These are phyloP conservation scores for Portunus trituberculatus DNA, from an alignment of 1,140 invertebrate species.

Conservation along the genomic window DNA sequence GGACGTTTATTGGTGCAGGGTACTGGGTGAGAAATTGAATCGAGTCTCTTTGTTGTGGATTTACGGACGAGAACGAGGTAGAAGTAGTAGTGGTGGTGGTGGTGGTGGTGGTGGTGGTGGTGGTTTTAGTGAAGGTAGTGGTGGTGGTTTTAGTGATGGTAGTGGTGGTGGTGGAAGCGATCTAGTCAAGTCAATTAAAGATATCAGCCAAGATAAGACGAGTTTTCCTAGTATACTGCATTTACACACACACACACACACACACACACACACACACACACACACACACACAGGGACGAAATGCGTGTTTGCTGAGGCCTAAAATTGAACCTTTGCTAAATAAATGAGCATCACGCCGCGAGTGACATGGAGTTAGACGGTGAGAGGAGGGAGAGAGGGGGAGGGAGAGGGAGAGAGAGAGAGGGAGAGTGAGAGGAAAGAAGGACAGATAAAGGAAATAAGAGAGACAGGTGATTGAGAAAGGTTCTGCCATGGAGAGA, in stretches of 20 bases:
- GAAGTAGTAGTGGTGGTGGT: too few relatives aligned
- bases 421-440: not conserved
- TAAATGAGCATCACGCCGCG: slow-evolving; percentile 31
- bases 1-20: too few relatives aligned
- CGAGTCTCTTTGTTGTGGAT: too few relatives aligned
- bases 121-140: too few relatives aligned
- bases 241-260: slow-evolving; percentile 38
- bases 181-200: too few relatives aligned
- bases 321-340: slow-evolving; percentile 64
- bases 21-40: too few relatives aligned
- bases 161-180: too few relatives aligned
- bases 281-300: slow-evolving; percentile 31
- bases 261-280: slow-evolving; percentile 57
- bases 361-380: slow-evolving; percentile 16
- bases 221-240: not conserved
- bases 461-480: not conserved
- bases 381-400: not conserved
- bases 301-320: slow-evolving; percentile 18
- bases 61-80: too few relatives aligned
- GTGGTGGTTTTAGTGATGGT: too few relatives aligned
- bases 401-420: too few relatives aligned
- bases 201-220: too few relatives aligned
- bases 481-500: not conserved
- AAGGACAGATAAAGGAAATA: not conserved
- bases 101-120: too few relatives aligned